Evolutionary conservation across 2,797 vertebrate species (phyloP), one percentile per base, ranked within the genome.

Genomic region (Bucorvus abyssinicus): DNA sequence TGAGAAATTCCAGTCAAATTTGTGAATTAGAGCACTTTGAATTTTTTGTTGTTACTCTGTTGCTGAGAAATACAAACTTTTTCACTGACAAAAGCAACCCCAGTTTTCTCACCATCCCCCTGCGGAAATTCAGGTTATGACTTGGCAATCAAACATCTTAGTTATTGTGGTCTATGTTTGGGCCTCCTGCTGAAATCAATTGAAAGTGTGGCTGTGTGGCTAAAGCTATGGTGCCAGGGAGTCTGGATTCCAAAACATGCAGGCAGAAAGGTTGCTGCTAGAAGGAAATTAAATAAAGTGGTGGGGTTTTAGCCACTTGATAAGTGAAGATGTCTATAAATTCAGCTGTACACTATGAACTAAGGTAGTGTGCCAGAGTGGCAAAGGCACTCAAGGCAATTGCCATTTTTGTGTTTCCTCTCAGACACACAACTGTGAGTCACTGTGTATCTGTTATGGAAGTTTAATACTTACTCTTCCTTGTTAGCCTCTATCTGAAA

Each of bases 401-500:
- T 91, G 71, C 49, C 6, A 7, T 55, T 90, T 95, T 89, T 87
- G 16, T 90, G 67, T 76, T 94, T 93, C 38, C 45, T 89, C 69
- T 90, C n/a, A 30, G 92, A 87, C 82, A 56, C 44, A 57, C 71
- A 78, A 80, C 60, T 77, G 26, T 91, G 95, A 97, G 71, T 95
- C 94, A 92, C 56, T 67, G 50, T 74, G 34, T 79, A 32, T 80
- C 67, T 94, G 77, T 88, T 64, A 14, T 7, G 64, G 86, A 71
- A 45, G 42, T 82, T 93, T 94, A 89, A 87, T 95, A 89, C 87
- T 94, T 78, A 87, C 77, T 95, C 71, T 94, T 90, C 69, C 36
- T 82, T 95, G 84, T 95, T 96, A 94, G 75, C 67, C 32, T 95
- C 71, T 83, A 40, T 94, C 60, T 84, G 68, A 96, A 95, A 38